Conservation (phyloP, 2,797 vertebrate species). For the Tolypeutes matacus region DNA sequence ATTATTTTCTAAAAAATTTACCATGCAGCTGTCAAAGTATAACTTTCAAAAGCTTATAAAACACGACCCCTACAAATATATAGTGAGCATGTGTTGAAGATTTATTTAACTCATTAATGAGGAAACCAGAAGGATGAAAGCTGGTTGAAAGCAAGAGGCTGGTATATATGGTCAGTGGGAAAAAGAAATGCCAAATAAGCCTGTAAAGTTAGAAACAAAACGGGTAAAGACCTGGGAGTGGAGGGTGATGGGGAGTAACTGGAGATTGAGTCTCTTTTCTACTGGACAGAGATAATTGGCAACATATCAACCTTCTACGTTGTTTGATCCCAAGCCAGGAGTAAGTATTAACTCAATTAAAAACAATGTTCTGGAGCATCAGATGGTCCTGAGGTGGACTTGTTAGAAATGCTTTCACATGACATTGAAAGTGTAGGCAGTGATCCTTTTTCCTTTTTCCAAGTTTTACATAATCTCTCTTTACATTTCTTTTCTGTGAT, state of each 20-base stretch:
- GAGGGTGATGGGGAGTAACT: too few species aligned
- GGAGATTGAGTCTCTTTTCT: not conserved
- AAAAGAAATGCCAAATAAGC: not conserved
- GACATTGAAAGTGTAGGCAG: rapidly evolving
- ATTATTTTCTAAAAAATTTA: slow-evolving; percentile 1
- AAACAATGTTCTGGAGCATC: not conserved
- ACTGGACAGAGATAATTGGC: not conserved
- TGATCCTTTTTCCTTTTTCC: not conserved
- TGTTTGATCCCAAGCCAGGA: not conserved
- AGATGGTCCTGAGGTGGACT: not conserved
- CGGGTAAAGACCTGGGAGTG: not conserved
- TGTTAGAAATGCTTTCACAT: not conserved
- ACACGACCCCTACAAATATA: not conserved
- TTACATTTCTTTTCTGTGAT: too few species aligned
- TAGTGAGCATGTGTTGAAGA: not conserved
- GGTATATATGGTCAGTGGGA: rapidly evolving
- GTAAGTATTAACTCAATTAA: not conserved
- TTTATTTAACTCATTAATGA: not conserved
- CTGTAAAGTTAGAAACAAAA: not conserved
- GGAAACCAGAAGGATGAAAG: not conserved
- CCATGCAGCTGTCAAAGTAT: not conserved
- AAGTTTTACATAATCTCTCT: too few species aligned
- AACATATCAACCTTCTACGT: not conserved
- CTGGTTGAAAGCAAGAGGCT: not conserved
- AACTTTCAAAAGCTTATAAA: not conserved